phyloP scores from a whole-genome alignment of 1,140 invertebrate genomes.

The Drosophila sulfurigaster region DNA sequence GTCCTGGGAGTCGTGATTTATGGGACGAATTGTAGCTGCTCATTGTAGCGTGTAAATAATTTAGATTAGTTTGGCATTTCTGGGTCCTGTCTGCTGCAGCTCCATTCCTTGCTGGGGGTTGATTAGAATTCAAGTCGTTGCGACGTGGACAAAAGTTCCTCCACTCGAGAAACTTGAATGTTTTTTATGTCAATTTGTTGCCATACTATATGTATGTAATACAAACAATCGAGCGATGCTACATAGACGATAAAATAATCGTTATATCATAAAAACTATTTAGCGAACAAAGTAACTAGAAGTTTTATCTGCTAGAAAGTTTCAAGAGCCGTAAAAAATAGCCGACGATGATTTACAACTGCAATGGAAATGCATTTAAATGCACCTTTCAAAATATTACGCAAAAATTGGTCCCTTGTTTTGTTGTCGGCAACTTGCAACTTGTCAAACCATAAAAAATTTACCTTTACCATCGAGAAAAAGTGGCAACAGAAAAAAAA shows the following conservation, averaged over 20 bases:
- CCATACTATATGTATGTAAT: neutral
- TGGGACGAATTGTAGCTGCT: constrained; percentile 80
- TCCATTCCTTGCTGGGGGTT: constrained; percentile 31
- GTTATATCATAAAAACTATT: neutral
- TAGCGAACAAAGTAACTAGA: neutral
- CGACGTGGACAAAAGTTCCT: constrained; percentile 5
- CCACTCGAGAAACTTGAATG: constrained; percentile 20
- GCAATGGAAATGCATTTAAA: constrained; percentile 43
- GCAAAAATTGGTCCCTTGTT: constrained; percentile 69
- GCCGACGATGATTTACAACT: constrained; percentile 65
- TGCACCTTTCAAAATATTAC: constrained; percentile 82
- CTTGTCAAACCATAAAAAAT: constrained; percentile 79
- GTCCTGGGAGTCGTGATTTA: constrained; percentile 83
- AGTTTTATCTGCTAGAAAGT: neutral
- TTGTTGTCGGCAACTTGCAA: constrained; percentile 59
- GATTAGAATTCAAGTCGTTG: constrained; percentile 66
- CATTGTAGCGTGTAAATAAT: constrained; percentile 82
- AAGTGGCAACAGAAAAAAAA: constrained; percentile 33
- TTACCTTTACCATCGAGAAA: constrained; percentile 65
- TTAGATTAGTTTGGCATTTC: constrained; percentile 79
- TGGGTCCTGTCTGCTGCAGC: constrained; percentile 16
- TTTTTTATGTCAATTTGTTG: constrained; percentile 41
- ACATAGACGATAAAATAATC: too few relatives aligned
- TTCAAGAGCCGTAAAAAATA: neutral
- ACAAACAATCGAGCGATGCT: neutral